phyloP scores from a whole-genome alignment of 2,888 invertebrate species.

The Tanypteryx hageni region DNA sequence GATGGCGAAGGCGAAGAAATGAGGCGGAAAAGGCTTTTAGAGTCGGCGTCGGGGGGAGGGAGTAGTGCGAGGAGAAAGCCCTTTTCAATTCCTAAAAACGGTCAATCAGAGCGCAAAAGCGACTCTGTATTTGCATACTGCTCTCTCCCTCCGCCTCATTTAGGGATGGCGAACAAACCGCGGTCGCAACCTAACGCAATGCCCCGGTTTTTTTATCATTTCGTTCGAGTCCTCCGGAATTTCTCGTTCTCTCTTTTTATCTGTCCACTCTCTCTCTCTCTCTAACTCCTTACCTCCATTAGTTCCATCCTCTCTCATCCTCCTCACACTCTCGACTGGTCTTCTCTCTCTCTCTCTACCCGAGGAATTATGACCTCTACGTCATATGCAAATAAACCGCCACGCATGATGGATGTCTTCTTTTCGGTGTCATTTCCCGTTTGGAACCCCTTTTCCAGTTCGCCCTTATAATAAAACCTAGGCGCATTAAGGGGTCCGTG shows the following conservation, averaged over 20 bases:
- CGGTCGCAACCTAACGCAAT: not conserved
- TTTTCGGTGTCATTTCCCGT: not conserved
- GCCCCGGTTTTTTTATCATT: not conserved
- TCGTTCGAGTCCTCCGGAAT: not conserved
- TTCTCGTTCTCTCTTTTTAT: not conserved
- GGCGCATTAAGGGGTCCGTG: too few species aligned
- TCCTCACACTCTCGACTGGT: not conserved
- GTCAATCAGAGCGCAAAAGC: conserved; percentile 33
- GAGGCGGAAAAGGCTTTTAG: conserved; percentile 14
- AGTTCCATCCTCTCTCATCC: not conserved
- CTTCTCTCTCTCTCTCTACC: not conserved
- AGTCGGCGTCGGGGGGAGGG: not conserved
- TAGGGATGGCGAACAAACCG: not conserved
- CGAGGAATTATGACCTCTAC: not conserved
- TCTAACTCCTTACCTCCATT: not conserved
- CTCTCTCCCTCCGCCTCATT: conserved; percentile 1
- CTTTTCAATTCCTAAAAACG: conserved; percentile 55
- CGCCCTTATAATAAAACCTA: too few species aligned
- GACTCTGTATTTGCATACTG: conserved; percentile 32
- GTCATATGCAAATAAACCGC: not conserved
- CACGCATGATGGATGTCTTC: conserved; percentile 24
- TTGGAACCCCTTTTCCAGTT: not conserved
- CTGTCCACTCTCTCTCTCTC: not conserved
- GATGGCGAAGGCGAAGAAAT: conserved; percentile 29
- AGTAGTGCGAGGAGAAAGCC: not conserved